These are phyloP conservation scores for Sitobion miscanthi DNA, from an alignment of 1,140 invertebrate genomes.

Conservation along the genomic window DNA sequence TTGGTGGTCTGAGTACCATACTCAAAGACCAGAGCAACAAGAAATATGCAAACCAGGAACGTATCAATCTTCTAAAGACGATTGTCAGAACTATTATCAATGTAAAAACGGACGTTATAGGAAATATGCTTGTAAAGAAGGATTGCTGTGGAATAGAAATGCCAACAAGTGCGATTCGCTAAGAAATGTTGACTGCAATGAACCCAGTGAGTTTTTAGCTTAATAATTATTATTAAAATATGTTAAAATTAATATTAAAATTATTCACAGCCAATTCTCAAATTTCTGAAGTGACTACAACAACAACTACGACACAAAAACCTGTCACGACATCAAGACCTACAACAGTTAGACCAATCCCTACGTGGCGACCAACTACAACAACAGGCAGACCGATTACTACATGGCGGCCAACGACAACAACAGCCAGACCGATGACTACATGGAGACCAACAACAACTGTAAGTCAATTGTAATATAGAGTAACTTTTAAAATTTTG, in stretches of 20 bases:
- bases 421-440: background rate
- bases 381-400: background rate
- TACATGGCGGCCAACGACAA: slow-evolving; percentile 30
- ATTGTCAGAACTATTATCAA: slow-evolving; percentile 78
- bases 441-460: slow-evolving; percentile 32
- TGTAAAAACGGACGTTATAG: slow-evolving; percentile 74
- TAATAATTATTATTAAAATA: background rate
- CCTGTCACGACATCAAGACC: background rate
- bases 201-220: slow-evolving; percentile 20
- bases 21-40: slow-evolving; percentile 59
- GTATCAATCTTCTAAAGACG: slow-evolving; percentile 71
- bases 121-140: slow-evolving; percentile 76
- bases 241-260: background rate
- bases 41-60: slow-evolving; percentile 69
- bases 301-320: background rate
- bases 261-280: slow-evolving; percentile 8
- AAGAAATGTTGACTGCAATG: slow-evolving; percentile 70
- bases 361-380: slow-evolving; percentile 9
- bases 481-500: background rate
- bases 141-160: slow-evolving; percentile 79
- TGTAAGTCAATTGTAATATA: background rate
- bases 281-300: slow-evolving; percentile 24
- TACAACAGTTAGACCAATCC: background rate
- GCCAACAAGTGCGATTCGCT: slow-evolving; percentile 82
- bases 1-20: slow-evolving; percentile 59